Evolutionary conservation across 2,113 vertebrate species (phyloP), one percentile per base, ranked within the genome.

Genomic region (Forbesichthys papilliferus): DNA sequence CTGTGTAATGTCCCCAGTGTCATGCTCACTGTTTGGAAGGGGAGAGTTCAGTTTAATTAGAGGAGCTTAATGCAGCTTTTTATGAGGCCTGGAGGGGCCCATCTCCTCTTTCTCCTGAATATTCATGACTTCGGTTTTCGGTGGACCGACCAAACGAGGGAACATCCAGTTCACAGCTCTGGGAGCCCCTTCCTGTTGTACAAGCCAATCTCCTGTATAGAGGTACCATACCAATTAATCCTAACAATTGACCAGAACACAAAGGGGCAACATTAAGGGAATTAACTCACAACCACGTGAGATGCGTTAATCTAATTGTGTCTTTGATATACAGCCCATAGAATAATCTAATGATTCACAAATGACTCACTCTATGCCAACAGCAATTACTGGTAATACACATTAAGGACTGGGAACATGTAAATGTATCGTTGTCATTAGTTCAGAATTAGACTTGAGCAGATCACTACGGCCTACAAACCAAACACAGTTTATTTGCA

Each of bases 1-100:
- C 47, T 64, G 18, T 61, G 20, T 57, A 65, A 76, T 65, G 51
- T 66, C 71, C 34, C 46, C 1, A 13, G 73, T 70, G 70, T 64
- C 58, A 64, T 18, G 71, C 69, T 79, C 64, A 57, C 74, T 71
- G 69, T 77, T 78, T 64, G 36, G 70, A 75, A 79, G 69, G 70
- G 74, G 67, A 86, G 79, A 66, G 64, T 65, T 75, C 49, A 77
- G 72, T 80, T 80, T 72, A 83, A 83, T 83, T 69, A 85, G 36
- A 42, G 33, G 54, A 63, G 66, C 73, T 71, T 56, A 64, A 67
- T 66, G 55, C 66, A 67, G 68, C 55, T 68, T 77, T 83, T 79
- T 60, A 81, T 74, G 58, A 73, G 34, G 12, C 67, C 74, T 65
- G 47, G 12, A 68, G 76, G 64, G 61, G 18, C 12, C 36, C 48